Base-by-base conservation (phyloP, 2,888 invertebrate genomes). In the Cerastoderma edule region DNA sequence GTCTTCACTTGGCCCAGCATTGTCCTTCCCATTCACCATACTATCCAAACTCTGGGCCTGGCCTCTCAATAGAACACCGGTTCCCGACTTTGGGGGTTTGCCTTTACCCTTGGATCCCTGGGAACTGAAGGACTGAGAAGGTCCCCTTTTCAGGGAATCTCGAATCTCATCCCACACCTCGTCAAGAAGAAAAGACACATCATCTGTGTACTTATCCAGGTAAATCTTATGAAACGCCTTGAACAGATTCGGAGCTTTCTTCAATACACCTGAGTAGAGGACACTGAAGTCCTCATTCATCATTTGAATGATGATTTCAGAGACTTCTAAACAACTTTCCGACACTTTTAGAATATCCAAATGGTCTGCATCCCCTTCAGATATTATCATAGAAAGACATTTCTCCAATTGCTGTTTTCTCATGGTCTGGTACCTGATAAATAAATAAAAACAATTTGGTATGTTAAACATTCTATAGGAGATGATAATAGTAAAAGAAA, bases 211-310 rank as follows among this genome's bases (percentile, higher is more conserved):
- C 67, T 88, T 90, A 57, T 91, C 91, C 46, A 90, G 83, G 75
- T 91, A 91, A 30, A 90, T 85, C 30, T 90, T 89, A 73, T 89
- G 89, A 54, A 91, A 84, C 6, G 89, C 89, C 53, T 87, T 80
- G 63, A 90, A 88, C 8, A 90, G 86, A 30, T 77, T 86, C 19
- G 88, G 83, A 24, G 88, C 79, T 69, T 89, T 88, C 56, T 89
- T 88, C 70, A 92, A 87, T 22, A 91, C 79, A 6, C 90, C 90
- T 19, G 90, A 88, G 72, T 86, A 89, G 30, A 91, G 83, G 28
- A 90, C 77, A 19, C 83, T 79, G 69, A 91, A 91, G 64, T 92
- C 92, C 71, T 91, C 90, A 66, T 89, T 84, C 54, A 91, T 91
- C 92, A 92, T 91, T 22, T 83, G 83, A 33, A 85, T 83, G n/a